Evolutionary conservation across 2,113 vertebrate species (phyloP).

Genomic region (Hystrix brachyura): DNA sequence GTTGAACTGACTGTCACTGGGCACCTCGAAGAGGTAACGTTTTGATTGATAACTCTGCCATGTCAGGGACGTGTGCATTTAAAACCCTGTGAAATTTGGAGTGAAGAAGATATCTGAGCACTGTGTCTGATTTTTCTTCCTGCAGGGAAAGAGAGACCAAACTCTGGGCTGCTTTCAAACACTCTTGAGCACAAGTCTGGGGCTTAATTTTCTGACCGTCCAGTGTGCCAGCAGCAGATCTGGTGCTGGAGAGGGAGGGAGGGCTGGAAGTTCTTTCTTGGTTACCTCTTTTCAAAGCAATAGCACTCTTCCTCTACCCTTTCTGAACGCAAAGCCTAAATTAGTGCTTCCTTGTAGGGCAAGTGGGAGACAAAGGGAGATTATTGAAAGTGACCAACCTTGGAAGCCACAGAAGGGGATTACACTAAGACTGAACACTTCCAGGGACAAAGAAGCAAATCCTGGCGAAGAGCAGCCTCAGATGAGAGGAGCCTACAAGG

Average conservation of each 20-base stretch:
- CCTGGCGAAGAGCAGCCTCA: slow-evolving; percentile 72
- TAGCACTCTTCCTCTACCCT: background rate
- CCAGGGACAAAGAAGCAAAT: slow-evolving; percentile 77
- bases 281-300: slow-evolving; percentile 20
- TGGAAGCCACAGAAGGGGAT: slow-evolving; percentile 73
- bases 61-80: slow-evolving; percentile 71
- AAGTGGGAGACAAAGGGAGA: slow-evolving; percentile 77
- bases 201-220: slow-evolving; percentile 61
- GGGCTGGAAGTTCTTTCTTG: slow-evolving; percentile 66
- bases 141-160: background rate
- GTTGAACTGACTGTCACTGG: slow-evolving; percentile 74
- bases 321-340: slow-evolving; percentile 79
- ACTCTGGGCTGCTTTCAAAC: background rate
- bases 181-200: background rate
- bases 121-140: slow-evolving; percentile 33
- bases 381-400: slow-evolving; percentile 82
- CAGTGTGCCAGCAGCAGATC: slow-evolving; percentile 49
- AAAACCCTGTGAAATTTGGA: slow-evolving; percentile 78
- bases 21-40: slow-evolving; percentile 80
- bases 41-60: slow-evolving; percentile 83
- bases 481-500: slow-evolving; percentile 31
- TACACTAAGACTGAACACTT: slow-evolving; percentile 65
- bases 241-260: slow-evolving; percentile 55
- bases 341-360: slow-evolving; percentile 68
- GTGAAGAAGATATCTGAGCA: slow-evolving; percentile 64